These are phyloP conservation scores for Pantherophis vulpinus DNA, from an alignment of 2,797 vertebrate genomes.

Conservation along the genomic window DNA sequence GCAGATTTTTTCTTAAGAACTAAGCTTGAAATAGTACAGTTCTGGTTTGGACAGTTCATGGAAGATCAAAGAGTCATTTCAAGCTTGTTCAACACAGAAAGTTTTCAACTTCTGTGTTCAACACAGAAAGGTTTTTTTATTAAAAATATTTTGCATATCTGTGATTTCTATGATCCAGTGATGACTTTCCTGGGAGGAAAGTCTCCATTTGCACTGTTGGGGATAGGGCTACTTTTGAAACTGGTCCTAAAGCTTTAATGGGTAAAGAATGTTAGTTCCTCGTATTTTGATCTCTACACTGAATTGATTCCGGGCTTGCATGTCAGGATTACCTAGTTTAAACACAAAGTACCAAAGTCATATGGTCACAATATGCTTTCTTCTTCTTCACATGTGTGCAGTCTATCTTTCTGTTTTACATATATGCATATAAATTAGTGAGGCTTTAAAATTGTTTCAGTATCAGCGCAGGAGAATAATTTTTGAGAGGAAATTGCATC, in stretches of 20 bases:
- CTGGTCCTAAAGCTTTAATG: background rate
- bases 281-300: background rate
- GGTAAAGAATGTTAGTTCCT: background rate
- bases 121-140: background rate
- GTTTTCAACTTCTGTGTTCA: background rate
- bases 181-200: background rate
- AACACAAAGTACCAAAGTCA: background rate
- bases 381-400: background rate
- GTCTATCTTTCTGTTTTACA: background rate
- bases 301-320: background rate
- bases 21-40: background rate
- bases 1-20: background rate
- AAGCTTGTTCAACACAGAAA: background rate
- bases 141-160: background rate
- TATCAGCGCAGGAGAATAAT: background rate
- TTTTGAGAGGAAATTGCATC: background rate
- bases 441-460: background rate
- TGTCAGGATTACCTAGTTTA: background rate
- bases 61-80: background rate
- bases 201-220: background rate
- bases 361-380: background rate
- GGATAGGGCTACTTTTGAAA: background rate
- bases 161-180: background rate
- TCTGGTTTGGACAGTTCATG: background rate
- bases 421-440: background rate